Percentiles rank a stretch among this genome's conserved stretches.
These are phyloP conservation scores for Tineola bisselliella DNA, from an alignment of 2,888 invertebrate genomes.

Conservation along the genomic window DNA sequence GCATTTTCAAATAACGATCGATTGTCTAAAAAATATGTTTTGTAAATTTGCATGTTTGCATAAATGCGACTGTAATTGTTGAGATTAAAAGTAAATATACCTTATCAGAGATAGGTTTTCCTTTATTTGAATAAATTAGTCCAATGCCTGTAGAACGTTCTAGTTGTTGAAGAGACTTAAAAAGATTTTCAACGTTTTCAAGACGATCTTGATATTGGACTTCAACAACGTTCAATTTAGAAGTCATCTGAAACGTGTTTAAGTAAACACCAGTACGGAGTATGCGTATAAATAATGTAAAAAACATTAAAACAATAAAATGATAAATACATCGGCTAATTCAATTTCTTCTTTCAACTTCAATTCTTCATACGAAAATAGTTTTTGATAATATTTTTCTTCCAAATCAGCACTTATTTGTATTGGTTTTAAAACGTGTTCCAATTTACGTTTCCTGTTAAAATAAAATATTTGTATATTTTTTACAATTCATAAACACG, in stretches of 20 bases:
- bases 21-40: conserved; percentile 42
- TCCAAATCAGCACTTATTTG: conserved; percentile 46
- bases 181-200: conserved; percentile 37
- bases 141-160: conserved; percentile 48
- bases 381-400: conserved; percentile 50
- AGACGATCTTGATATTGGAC: conserved; percentile 29
- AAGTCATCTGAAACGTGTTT: conserved; percentile 32
- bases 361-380: conserved; percentile 41
- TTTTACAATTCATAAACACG: background rate
- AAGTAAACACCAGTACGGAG: no score
- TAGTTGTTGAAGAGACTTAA: conserved; percentile 38
- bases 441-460: conserved; percentile 50
- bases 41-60: no score
- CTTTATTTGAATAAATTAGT: conserved; percentile 54
- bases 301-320: no score
- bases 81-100: no score
- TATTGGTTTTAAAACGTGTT: conserved; percentile 50
- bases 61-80: no score
- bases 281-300: no score
- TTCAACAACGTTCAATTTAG: conserved; percentile 39
- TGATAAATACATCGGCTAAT: conserved; percentile 35
- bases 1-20: conserved; percentile 41
- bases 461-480: background rate
- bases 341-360: conserved; percentile 47
- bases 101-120: conserved; percentile 60